Evolutionary conservation across 2,113 vertebrate species (phyloP).

Genomic region (Vidua chalybeata): DNA sequence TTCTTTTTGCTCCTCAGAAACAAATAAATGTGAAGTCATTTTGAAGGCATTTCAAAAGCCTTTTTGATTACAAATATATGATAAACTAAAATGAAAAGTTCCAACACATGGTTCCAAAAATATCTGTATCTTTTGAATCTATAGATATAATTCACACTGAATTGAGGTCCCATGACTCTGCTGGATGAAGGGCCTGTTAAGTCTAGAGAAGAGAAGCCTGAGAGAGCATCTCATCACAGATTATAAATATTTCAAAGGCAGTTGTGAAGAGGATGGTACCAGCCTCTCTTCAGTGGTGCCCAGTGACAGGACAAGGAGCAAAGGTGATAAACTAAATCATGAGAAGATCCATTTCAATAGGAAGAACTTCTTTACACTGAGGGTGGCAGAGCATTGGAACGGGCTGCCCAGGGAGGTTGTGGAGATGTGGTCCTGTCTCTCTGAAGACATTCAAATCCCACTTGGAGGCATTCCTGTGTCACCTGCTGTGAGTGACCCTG

Average conservation of each 20-base stretch:
- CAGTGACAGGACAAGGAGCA: neutral
- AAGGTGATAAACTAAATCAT: neutral
- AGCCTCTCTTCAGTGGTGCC: neutral
- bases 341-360: neutral
- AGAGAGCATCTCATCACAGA: neutral
- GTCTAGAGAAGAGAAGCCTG: neutral
- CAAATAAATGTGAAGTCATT: neutral
- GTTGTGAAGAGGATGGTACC: neutral
- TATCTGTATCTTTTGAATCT: neutral
- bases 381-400: neutral
- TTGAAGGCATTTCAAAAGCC: neutral
- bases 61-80: neutral
- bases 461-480: neutral
- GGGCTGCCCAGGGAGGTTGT: neutral
- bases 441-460: neutral
- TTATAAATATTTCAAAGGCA: fast-evolving
- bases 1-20: neutral
- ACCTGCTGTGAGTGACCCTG: neutral
- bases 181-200: neutral
- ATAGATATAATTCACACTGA: neutral
- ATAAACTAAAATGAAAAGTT: neutral
- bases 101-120: neutral
- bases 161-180: neutral
- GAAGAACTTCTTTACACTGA: neutral
- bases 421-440: fast-evolving